Evolutionary conservation across 2,797 vertebrate genomes (phyloP).

Genomic region (Poecilia velifera): DNA sequence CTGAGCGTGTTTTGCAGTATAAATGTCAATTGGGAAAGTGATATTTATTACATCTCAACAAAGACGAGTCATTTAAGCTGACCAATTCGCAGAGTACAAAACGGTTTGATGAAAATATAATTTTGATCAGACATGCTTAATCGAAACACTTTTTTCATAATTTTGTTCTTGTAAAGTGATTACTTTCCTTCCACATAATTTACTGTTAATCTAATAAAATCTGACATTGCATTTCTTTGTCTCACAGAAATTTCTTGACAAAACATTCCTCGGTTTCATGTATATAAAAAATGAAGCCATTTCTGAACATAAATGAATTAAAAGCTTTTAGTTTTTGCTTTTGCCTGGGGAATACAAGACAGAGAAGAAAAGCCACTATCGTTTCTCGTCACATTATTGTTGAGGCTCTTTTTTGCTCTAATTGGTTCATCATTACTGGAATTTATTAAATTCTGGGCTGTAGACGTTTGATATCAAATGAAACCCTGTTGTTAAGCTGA

Average conservation of each 20-base stretch:
- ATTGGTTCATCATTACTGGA: conserved; percentile 22
- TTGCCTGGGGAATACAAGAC: neutral
- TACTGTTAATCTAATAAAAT: neutral
- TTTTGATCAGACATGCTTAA: neutral
- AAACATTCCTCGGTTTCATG: neutral
- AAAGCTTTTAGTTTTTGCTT: neutral
- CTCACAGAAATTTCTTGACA: neutral
- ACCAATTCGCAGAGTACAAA: neutral
- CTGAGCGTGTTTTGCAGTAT: neutral
- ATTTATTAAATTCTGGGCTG: neutral
- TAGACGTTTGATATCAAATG: neutral
- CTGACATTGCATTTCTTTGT: neutral
- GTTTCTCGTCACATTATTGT: neutral
- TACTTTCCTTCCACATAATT: neutral
- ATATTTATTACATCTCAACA: neutral
- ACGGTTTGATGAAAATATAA: no score
- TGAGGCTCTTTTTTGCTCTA: neutral
- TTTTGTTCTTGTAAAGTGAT: neutral
- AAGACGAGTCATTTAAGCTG: neutral
- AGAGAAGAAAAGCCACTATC: neutral
- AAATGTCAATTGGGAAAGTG: neutral
- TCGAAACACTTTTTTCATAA: neutral
- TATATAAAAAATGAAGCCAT: neutral
- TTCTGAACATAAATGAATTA: neutral
- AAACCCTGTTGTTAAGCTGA: neutral